A percentile compares a stretch with the other conserved stretches of the same genome.
Evolutionary conservation across 2,113 vertebrate species (phyloP).

Genomic region (Rhinoptilus africanus): DNA sequence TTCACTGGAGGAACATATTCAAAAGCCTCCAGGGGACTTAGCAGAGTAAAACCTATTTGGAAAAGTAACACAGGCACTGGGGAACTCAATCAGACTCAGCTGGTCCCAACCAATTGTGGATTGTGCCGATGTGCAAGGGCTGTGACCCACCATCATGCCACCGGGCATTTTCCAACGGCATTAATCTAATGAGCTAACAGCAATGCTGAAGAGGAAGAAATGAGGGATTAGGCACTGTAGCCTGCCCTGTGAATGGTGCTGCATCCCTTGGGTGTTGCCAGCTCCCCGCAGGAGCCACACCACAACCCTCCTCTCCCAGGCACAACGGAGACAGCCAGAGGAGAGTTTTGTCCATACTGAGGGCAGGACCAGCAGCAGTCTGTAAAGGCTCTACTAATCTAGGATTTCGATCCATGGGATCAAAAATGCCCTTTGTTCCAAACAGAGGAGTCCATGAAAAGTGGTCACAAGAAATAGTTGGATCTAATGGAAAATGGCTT

Average conservation of each 20-base stretch:
- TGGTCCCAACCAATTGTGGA: not conserved
- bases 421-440: not conserved
- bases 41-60: not conserved
- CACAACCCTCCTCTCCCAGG: not conserved
- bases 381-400: not conserved
- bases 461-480: not conserved
- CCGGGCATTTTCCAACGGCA: accelerated
- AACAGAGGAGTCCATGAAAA: not conserved
- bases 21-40: not conserved
- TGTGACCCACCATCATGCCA: not conserved
- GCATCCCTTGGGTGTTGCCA: not conserved
- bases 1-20: not conserved
- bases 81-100: not conserved
- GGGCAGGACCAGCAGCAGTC: not conserved
- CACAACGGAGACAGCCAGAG: not conserved
- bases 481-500: not conserved
- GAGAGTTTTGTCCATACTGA: not conserved
- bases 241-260: not conserved
- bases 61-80: not conserved
- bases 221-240: not conserved
- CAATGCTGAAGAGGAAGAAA: not conserved
- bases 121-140: not conserved
- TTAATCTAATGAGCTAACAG: not conserved
- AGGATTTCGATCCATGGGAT: not conserved
- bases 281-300: not conserved